These are phyloP conservation scores for Geodia barretti DNA, from an alignment of 37 sponge, comb jelly and placozoan genomes.

Conservation along the genomic window DNA sequence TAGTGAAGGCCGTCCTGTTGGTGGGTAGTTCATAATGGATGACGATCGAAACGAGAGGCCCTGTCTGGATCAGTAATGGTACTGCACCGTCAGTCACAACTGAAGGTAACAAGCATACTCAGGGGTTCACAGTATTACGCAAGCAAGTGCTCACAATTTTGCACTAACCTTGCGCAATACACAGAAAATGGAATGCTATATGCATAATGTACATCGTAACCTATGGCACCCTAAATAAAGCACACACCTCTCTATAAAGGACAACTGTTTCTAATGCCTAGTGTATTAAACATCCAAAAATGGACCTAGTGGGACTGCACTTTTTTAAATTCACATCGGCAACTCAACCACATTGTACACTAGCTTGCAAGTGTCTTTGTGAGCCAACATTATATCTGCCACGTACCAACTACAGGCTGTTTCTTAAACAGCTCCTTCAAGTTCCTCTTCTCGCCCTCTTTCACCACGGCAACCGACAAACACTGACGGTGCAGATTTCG, in stretches of 20 bases:
- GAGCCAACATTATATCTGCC: not conserved
- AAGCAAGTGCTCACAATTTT: too few relatives aligned
- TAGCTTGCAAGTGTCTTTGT: not conserved
- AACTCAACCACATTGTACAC: too few relatives aligned
- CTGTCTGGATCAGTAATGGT: not conserved
- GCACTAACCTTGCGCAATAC: too few relatives aligned
- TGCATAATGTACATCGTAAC: too few relatives aligned
- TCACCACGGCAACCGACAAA: not conserved
- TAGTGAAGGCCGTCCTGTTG: conserved; percentile 25
- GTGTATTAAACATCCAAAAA: too few relatives aligned
- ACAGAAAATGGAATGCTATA: too few relatives aligned
- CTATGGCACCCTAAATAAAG: too few relatives aligned
- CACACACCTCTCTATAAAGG: too few relatives aligned
- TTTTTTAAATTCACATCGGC: too few relatives aligned
- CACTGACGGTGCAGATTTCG: not conserved
- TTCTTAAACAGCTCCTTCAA: not conserved
- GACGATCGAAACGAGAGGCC: not conserved
- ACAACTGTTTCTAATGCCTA: too few relatives aligned
- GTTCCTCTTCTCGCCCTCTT: not conserved
- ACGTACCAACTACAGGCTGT: not conserved
- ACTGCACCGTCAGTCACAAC: conserved; percentile 31
- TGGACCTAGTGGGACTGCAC: too few relatives aligned
- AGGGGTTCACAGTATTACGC: not conserved
- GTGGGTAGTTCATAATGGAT: conserved; percentile 40
- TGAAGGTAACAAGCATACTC: not conserved